These are phyloP conservation scores for Pseudanteris insignis DNA, from an alignment of 2,888 invertebrate species.

Conservation along the genomic window DNA sequence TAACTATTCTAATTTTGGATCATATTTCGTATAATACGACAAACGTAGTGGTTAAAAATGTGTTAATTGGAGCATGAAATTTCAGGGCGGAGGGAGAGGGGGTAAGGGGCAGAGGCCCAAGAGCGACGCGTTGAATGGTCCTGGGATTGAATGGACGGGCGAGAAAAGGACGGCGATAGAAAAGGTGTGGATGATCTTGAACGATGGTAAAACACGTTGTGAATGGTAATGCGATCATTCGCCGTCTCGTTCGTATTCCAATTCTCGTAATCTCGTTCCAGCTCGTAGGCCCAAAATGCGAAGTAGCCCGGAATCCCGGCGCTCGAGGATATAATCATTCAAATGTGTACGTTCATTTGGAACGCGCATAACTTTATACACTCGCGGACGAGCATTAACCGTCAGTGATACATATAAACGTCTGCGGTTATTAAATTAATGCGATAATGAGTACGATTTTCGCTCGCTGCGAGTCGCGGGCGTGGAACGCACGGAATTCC, in stretches of 20 bases:
- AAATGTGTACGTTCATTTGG: conserved; percentile 7
- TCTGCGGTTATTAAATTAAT: conserved; percentile 8
- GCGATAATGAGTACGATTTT: conserved; percentile 9
- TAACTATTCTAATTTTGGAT: conserved; percentile 7
- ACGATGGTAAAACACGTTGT: conserved; percentile 16
- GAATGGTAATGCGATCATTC: conserved; percentile 20
- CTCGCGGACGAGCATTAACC: conserved; percentile 10
- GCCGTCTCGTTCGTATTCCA: conserved; percentile 31
- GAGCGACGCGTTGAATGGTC: conserved; percentile 13
- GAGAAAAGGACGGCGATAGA: neutral
- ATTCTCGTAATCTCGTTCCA: conserved; percentile 21
- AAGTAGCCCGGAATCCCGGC: conserved; percentile 9
- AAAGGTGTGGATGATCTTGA: conserved; percentile 17
- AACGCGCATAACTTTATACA: conserved; percentile 6
- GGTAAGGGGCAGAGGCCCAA: too few species aligned
- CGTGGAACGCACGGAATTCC: too few species aligned
- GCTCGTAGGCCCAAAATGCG: conserved; percentile 11
- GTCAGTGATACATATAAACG: conserved; percentile 4
- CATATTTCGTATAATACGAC: conserved; percentile 11
- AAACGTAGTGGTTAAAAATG: conserved; percentile 7
- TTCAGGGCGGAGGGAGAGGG: too few species aligned
- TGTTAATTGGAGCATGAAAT: conserved; percentile 30
- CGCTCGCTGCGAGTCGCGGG: neutral
- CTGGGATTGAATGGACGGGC: conserved; percentile 2
- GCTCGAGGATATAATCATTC: conserved; percentile 4